Percentiles rank a stretch among this genome's conserved stretches.
phyloP scores from a whole-genome alignment of 2,888 invertebrate species.

The Troglohyphantes excavatus region DNA sequence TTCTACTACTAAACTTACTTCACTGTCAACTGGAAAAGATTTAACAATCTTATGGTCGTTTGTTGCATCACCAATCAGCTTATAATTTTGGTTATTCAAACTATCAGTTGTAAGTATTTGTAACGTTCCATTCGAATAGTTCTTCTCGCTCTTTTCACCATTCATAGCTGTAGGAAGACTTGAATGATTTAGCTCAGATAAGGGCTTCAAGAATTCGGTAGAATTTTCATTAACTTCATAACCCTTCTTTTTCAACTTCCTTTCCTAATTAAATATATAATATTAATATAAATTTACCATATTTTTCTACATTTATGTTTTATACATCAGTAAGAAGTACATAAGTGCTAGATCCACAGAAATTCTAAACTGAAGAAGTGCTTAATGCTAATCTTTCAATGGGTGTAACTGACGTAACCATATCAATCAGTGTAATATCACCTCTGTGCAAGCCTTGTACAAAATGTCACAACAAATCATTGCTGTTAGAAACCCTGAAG shows the following conservation, averaged over 20 bases:
- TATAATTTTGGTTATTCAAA: constrained; percentile 59
- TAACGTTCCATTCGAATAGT: constrained; percentile 27
- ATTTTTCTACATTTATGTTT: too few species aligned
- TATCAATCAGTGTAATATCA: too few species aligned
- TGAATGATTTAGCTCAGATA: constrained; percentile 39
- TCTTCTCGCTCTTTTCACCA: constrained; percentile 44
- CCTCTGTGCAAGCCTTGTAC: too few species aligned
- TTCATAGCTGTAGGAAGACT: not conserved
- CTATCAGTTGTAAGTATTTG: constrained; percentile 40
- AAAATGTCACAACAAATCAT: too few species aligned
- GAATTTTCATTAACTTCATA: constrained; percentile 64
- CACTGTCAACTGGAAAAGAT: constrained; percentile 51
- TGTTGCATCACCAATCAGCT: constrained; percentile 36
- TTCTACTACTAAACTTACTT: not conserved
- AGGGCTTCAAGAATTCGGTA: constrained; percentile 59
- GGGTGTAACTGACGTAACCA: too few species aligned
- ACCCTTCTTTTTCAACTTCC: constrained; percentile 44
- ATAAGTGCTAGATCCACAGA: too few species aligned
- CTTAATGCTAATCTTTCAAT: too few species aligned
- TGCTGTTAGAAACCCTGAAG: too few species aligned
- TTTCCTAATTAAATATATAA: constrained; percentile 25
- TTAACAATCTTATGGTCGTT: constrained; percentile 28
- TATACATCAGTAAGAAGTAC: too few species aligned
- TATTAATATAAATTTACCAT: too few species aligned
- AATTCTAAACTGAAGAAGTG: too few species aligned